phyloP scores from a whole-genome alignment of 2,797 vertebrate species.

The Phataginus tetradactyla region DNA sequence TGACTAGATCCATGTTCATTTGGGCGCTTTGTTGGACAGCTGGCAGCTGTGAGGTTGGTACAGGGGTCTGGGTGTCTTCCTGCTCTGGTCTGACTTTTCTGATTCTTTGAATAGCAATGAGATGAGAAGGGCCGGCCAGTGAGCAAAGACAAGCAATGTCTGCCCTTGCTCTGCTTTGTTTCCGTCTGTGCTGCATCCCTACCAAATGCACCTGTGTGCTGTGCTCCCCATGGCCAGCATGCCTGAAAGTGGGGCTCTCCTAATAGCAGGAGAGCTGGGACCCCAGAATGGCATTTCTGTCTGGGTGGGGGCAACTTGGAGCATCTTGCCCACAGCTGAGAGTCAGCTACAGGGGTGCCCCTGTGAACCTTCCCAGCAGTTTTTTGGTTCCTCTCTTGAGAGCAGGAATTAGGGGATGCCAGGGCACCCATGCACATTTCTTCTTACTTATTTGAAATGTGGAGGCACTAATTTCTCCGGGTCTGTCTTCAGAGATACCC shows the following conservation, averaged over 20 bases:
- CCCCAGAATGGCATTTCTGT: neutral
- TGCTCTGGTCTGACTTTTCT: neutral
- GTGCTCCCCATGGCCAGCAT: neutral
- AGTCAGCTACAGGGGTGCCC: accelerated
- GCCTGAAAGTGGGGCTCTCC: too few species aligned
- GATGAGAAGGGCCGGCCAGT: too few species aligned
- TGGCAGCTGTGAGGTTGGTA: neutral
- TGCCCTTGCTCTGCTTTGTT: neutral
- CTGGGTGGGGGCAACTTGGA: neutral
- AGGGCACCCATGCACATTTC: neutral
- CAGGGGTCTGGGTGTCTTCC: accelerated
- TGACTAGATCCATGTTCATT: neutral
- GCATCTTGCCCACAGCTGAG: neutral
- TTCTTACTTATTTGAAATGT: neutral
- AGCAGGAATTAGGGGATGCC: neutral
- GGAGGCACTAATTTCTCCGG: neutral
- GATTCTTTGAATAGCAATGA: neutral
- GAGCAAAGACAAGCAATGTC: too few species aligned
- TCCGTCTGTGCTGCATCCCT: neutral
- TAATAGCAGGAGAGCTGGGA: neutral
- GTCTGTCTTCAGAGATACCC: neutral
- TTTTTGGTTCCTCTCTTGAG: neutral
- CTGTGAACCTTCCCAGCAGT: neutral
- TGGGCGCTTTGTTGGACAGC: too few species aligned
- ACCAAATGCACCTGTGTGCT: too few species aligned